phyloP scores from a whole-genome alignment of 2,888 invertebrate species.

The Agrenia bidenticulata region DNA sequence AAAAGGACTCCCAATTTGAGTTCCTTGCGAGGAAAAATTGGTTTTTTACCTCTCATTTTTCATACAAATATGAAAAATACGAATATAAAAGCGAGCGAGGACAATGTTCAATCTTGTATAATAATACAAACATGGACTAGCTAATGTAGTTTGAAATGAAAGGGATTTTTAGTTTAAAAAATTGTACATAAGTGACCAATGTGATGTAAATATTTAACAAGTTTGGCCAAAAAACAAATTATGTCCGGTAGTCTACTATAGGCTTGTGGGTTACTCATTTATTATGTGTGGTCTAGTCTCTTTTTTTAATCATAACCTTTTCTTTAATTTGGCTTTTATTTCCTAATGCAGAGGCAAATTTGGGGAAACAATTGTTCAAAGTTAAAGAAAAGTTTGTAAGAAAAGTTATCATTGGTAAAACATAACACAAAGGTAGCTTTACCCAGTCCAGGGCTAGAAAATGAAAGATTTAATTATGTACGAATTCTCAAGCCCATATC shows the following conservation, averaged over 20 bases:
- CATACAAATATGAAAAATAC: not conserved
- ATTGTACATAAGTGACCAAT: not conserved
- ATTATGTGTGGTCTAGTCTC: not conserved
- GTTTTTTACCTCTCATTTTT: not conserved
- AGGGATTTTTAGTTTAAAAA: not conserved
- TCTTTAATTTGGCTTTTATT: not conserved
- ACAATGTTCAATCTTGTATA: not conserved
- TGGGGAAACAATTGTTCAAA: too few species aligned
- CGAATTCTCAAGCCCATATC: too few species aligned
- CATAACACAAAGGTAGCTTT: too few species aligned
- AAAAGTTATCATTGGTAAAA: too few species aligned
- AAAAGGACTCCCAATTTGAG: not conserved
- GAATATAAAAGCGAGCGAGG: too few species aligned
- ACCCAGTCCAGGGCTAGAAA: too few species aligned
- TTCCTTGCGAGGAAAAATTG: not conserved
- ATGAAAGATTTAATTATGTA: too few species aligned
- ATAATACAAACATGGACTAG: slow-evolving; percentile 6
- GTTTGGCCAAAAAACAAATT: not conserved
- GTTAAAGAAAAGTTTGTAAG: too few species aligned
- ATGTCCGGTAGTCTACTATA: not conserved
- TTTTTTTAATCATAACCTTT: not conserved
- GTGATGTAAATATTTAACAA: not conserved
- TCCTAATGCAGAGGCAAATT: not conserved
- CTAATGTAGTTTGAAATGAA: not conserved
- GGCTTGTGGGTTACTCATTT: slow-evolving; percentile 2